A percentile compares a stretch with the other conserved stretches of the same genome.
These are phyloP conservation scores for Agrotis exclamationis DNA, from an alignment of 2,888 invertebrate genomes.

Conservation along the genomic window DNA sequence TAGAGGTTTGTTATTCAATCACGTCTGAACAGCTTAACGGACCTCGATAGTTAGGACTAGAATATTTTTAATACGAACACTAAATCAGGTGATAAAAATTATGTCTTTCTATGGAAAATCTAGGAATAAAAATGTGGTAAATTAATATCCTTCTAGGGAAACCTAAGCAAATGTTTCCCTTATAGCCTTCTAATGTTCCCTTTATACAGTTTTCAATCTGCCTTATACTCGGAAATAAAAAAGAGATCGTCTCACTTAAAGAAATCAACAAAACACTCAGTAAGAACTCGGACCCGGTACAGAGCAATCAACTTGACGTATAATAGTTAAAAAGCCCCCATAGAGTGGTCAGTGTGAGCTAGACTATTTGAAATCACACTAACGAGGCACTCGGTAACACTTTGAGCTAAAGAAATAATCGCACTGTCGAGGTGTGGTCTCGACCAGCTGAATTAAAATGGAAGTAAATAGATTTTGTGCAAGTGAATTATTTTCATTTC, in stretches of 20 bases:
- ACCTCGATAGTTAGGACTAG: too few species aligned
- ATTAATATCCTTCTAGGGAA: too few species aligned
- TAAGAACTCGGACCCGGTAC: constrained; percentile 69
- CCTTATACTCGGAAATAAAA: not conserved
- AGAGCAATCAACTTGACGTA: constrained; percentile 78
- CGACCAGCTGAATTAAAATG: constrained; percentile 33
- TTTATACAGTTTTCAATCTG: not conserved
- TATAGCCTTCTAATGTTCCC: too few species aligned
- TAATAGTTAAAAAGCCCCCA: constrained; percentile 77
- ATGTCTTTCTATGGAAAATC: too few species aligned
- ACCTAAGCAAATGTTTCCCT: too few species aligned
- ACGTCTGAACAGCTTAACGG: too few species aligned
- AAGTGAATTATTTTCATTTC: not conserved
- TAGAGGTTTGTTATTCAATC: too few species aligned
- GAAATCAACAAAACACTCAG: constrained; percentile 51
- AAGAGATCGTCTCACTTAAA: constrained; percentile 8
- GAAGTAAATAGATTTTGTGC: not conserved
- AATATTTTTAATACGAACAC: too few species aligned
- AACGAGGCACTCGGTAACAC: constrained; percentile 81
- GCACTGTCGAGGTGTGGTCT: constrained; percentile 41
- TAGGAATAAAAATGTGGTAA: too few species aligned
- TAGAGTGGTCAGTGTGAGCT: constrained; percentile 65
- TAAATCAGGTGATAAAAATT: too few species aligned
- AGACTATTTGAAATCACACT: constrained; percentile 83
- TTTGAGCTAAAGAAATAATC: constrained; percentile 64